Evolutionary conservation across 2,888 invertebrate species (phyloP).

Genomic region (Heteropelma amictum): DNA sequence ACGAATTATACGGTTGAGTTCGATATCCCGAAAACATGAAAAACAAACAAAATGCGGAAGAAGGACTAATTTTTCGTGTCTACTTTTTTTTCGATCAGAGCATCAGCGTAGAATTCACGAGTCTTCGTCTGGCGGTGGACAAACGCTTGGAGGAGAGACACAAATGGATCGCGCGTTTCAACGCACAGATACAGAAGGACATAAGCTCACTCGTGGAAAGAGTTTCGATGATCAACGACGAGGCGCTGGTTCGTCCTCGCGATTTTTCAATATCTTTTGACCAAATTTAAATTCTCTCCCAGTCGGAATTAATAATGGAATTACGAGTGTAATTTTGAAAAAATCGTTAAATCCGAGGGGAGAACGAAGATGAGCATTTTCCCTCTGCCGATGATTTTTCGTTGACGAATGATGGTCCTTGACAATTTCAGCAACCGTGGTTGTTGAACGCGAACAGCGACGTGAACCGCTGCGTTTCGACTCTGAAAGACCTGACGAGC

Average conservation of each 20-base stretch:
- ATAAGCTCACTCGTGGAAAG: constrained; percentile 86
- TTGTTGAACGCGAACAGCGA: constrained; percentile 86
- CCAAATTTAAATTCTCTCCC: background rate
- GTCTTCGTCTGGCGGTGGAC: constrained; percentile 85
- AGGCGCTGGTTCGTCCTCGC: constrained; percentile 81
- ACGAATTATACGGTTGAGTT: constrained; percentile 79
- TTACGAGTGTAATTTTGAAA: no score
- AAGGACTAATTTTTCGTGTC: background rate
- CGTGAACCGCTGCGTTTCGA: constrained; percentile 82
- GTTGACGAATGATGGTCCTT: no score
- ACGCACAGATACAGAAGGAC: constrained; percentile 87
- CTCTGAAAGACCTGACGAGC: constrained; percentile 83
- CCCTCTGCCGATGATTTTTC: background rate
- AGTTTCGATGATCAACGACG: constrained; percentile 85
- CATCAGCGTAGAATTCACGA: constrained; percentile 82
- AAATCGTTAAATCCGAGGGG: no score
- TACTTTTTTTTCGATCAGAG: constrained; percentile 72
- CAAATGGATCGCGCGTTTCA: constrained; percentile 85
- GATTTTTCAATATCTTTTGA: background rate
- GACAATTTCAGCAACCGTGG: constrained; percentile 85
- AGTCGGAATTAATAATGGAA: no score
- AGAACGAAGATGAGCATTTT: background rate
- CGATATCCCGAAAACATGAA: background rate
- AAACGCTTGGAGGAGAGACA: constrained; percentile 84
- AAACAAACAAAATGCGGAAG: no score